Conservation (phyloP, 2,113 vertebrate species). For the Toxotes chatareus region DNA sequence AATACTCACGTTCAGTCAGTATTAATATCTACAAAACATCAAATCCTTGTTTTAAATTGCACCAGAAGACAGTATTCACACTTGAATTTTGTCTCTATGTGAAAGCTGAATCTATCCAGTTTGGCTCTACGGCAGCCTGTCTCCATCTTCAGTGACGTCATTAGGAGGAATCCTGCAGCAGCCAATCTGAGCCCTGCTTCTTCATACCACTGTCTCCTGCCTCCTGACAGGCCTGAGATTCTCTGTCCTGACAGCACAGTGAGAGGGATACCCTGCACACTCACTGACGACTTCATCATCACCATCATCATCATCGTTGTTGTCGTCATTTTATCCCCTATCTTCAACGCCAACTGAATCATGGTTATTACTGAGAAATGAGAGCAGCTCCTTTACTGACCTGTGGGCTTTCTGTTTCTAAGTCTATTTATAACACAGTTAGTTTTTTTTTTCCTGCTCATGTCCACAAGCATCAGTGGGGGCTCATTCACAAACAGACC, state of each 20-base stretch:
- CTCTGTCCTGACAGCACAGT: constrained; percentile 26
- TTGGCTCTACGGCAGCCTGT: constrained; percentile 26
- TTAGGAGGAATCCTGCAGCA: constrained; percentile 48
- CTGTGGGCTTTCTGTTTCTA: neutral
- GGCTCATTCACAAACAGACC: constrained; percentile 14
- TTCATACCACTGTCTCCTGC: constrained; percentile 23
- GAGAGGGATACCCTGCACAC: constrained; percentile 59
- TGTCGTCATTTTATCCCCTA: neutral
- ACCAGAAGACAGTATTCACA: too few relatives aligned
- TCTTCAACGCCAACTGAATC: constrained; percentile 37
- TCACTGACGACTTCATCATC: constrained; percentile 38
- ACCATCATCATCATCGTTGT: constrained; percentile 5
- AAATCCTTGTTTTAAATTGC: too few relatives aligned
- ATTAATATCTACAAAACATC: too few relatives aligned
- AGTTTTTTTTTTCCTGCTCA: neutral
- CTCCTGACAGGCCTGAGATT: constrained; percentile 27
- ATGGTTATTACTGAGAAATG: neutral
- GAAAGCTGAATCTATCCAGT: constrained; percentile 7
- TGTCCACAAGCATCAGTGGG: neutral
- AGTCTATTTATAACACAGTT: neutral
- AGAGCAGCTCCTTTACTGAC: constrained; percentile 5
- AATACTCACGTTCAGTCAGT: too few relatives aligned
- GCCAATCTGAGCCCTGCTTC: constrained; percentile 60
- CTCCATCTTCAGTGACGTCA: constrained; percentile 61
- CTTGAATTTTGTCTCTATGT: constrained; percentile 3